These are phyloP conservation scores for Drosophila melanica DNA, from an alignment of 1,140 invertebrate species.

Conservation along the genomic window DNA sequence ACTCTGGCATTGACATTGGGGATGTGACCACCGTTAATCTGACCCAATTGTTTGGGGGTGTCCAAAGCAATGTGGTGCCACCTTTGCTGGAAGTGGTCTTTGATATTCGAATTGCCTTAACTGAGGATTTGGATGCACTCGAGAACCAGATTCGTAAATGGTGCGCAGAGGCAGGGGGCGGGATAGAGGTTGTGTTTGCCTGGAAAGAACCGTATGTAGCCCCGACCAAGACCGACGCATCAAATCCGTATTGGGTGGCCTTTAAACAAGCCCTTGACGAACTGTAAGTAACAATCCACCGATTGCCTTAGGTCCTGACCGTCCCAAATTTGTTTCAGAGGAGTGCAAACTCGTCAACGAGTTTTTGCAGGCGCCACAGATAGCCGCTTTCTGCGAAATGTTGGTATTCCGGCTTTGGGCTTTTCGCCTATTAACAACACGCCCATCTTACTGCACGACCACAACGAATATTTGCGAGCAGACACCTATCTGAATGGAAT, in stretches of 20 bases:
- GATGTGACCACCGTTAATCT: slow-evolving; percentile 95
- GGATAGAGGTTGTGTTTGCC: slow-evolving; percentile 89
- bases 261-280: slow-evolving; percentile 87
- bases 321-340: slow-evolving; percentile 43
- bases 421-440: slow-evolving; percentile 91
- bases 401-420: slow-evolving; percentile 86
- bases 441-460: slow-evolving; percentile 89
- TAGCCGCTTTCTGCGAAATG: slow-evolving; percentile 87
- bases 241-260: slow-evolving; percentile 92
- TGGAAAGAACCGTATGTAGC: slow-evolving; percentile 87
- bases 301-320: background rate
- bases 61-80: slow-evolving; percentile 96
- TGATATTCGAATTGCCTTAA: slow-evolving; percentile 92
- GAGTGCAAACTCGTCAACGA: slow-evolving; percentile 86
- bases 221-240: slow-evolving; percentile 88
- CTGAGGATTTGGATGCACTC: slow-evolving; percentile 88
- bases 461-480: slow-evolving; percentile 90
- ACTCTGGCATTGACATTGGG: slow-evolving; percentile 88
- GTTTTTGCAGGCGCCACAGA: slow-evolving; percentile 94
- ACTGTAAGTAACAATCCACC: slow-evolving; percentile 81
- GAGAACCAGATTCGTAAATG: slow-evolving; percentile 89
- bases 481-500: slow-evolving; percentile 89
- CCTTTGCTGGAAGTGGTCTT: slow-evolving; percentile 90
- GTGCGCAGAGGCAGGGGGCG: slow-evolving; percentile 92
- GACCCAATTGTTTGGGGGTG: slow-evolving; percentile 93